These are phyloP conservation scores for Penaeus japonicus DNA, from an alignment of 1,140 invertebrate genomes.

Conservation along the genomic window DNA sequence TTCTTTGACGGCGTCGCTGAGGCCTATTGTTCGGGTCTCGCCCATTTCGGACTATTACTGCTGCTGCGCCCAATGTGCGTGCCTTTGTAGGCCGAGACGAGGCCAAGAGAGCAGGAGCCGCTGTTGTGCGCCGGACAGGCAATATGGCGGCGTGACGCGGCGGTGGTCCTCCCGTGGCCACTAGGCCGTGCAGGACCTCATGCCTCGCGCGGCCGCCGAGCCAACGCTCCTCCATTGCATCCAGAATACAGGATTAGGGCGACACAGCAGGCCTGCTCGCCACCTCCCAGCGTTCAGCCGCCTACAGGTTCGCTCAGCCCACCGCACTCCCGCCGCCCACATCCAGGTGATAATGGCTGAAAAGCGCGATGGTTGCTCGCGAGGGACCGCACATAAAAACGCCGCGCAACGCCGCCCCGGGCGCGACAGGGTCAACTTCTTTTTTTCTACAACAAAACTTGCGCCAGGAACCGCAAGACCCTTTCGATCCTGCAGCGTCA, in stretches of 20 bases:
- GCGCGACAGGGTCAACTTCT: background rate
- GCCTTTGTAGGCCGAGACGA: constrained; percentile 38
- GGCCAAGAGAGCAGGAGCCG: constrained; percentile 1
- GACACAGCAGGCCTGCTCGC: background rate
- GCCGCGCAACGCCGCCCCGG: constrained; percentile 28
- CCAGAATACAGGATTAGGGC: constrained; percentile 46
- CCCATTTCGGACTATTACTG: constrained; percentile 51
- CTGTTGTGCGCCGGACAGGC: background rate
- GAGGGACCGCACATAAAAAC: constrained; percentile 10
- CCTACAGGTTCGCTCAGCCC: constrained; percentile 4
- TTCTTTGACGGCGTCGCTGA: constrained; percentile 17
- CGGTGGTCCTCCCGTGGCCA: background rate
- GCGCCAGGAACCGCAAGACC: background rate
- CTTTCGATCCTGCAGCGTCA: no score
- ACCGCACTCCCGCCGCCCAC: background rate
- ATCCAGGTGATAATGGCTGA: constrained; percentile 23
- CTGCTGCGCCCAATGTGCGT: constrained; percentile 7
- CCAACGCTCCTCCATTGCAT: constrained; percentile 41
- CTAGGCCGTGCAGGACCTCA: constrained; percentile 40
- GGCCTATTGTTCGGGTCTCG: constrained; percentile 44
- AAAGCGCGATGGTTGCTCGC: background rate
- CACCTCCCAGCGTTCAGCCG: constrained; percentile 1
- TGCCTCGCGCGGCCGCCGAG: background rate
- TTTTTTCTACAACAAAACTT: background rate
- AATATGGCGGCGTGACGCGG: background rate